A percentile compares a stretch with the other conserved stretches of the same genome.
Evolutionary conservation across 2,888 invertebrate genomes (phyloP).

Genomic region (Salticus scenicus): DNA sequence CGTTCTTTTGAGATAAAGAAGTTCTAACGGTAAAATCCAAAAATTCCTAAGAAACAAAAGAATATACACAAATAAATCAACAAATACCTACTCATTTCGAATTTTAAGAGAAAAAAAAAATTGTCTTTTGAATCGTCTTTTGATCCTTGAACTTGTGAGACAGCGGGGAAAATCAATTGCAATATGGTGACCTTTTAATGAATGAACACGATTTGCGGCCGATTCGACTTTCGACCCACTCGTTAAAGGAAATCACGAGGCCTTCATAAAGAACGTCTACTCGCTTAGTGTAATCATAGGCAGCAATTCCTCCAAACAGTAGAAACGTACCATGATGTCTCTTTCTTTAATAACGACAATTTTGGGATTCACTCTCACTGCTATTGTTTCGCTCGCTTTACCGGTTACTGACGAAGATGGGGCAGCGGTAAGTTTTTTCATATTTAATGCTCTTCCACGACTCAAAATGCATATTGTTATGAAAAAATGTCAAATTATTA

Average conservation of each 20-base stretch:
- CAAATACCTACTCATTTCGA: too few species aligned
- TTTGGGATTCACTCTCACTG: neutral
- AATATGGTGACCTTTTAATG: constrained; percentile 54
- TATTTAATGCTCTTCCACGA: too few species aligned
- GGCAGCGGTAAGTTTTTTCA: constrained; percentile 53
- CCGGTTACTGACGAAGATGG: constrained; percentile 42
- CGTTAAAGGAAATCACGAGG: constrained; percentile 42
- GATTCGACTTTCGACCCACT: constrained; percentile 14
- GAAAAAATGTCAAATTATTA: too few species aligned
- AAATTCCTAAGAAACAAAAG: too few species aligned
- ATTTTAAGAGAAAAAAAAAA: too few species aligned
- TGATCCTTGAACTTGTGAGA: too few species aligned
- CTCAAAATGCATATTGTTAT: too few species aligned
- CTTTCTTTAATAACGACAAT: neutral
- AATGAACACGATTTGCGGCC: constrained; percentile 25
- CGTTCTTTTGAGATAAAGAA: too few species aligned
- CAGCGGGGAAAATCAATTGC: too few species aligned
- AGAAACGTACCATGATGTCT: neutral
- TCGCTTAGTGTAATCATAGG: neutral
- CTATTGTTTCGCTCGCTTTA: constrained; percentile 11
- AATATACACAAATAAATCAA: too few species aligned
- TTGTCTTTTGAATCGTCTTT: too few species aligned
- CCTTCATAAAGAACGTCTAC: constrained; percentile 23
- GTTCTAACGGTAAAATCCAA: too few species aligned
- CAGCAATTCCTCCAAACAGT: neutral